A percentile compares a stretch with the other conserved stretches of the same genome.
phyloP scores from a whole-genome alignment of 2,113 vertebrate genomes.

The Brachypteracias leptosomus region DNA sequence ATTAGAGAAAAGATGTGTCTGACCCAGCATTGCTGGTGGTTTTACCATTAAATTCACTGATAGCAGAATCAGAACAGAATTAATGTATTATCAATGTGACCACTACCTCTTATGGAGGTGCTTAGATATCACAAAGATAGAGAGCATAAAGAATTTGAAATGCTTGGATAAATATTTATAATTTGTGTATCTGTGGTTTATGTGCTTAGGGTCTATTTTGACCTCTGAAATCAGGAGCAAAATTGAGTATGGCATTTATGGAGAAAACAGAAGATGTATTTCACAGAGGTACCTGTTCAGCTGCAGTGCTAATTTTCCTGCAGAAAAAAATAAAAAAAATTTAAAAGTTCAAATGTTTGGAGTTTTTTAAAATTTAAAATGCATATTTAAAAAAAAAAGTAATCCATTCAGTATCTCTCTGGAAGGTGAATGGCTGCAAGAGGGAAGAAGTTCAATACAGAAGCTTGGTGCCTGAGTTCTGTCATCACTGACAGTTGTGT shows the following conservation, averaged over 20 bases:
- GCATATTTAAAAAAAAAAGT: background rate
- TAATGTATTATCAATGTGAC: background rate
- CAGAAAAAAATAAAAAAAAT: background rate
- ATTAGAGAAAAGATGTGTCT: background rate
- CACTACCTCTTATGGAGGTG: background rate
- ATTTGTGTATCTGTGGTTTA: background rate
- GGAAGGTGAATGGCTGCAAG: background rate
- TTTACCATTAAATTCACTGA: background rate
- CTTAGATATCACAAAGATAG: background rate
- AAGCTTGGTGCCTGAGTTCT: background rate
- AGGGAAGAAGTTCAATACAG: background rate
- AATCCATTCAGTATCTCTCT: background rate
- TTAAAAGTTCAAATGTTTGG: too few relatives aligned
- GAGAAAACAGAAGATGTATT: background rate
- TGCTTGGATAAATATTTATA: background rate
- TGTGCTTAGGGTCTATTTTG: background rate
- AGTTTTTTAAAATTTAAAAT: background rate
- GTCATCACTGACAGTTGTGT: background rate
- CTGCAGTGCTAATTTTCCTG: background rate
- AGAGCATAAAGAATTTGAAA: background rate
- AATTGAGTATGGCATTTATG: background rate
- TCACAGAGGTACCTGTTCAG: background rate
- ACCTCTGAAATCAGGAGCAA: background rate
- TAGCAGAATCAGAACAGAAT: background rate
- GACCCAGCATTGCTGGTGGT: background rate